Evolutionary conservation across 2,113 vertebrate genomes (phyloP).

Genomic region (Speoplatyrhinus poulsoni): DNA sequence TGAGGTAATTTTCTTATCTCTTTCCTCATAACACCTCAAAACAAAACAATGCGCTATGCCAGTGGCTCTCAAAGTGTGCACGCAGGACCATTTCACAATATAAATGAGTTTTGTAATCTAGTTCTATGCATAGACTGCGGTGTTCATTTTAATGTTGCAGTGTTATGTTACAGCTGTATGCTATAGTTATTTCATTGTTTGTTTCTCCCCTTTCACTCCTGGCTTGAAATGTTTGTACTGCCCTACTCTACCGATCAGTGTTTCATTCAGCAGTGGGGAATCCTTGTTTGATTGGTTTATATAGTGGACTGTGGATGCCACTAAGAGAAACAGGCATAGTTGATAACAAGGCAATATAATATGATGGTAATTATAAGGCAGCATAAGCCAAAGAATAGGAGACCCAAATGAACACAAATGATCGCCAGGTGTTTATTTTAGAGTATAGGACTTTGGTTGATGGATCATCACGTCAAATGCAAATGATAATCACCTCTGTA

Average conservation of each 20-base stretch:
- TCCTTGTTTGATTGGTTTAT: constrained; percentile 33
- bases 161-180: not conserved
- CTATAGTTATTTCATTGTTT: too few species aligned
- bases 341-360: constrained; percentile 8
- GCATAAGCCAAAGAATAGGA: constrained; percentile 46
- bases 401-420: constrained; percentile 72
- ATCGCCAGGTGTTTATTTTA: constrained; percentile 67
- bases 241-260: not conserved
- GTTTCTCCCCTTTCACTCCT: not conserved
- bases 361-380: not conserved
- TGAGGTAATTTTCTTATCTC: constrained; percentile 17
- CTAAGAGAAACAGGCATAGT: constrained; percentile 10
- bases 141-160: not conserved
- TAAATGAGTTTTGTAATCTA: too few species aligned
- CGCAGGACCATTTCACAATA: too few species aligned
- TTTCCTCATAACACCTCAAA: not conserved
- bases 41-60: not conserved
- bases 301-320: not conserved
- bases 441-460: constrained; percentile 34
- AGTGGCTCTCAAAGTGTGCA: too few species aligned
- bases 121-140: not conserved
- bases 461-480: constrained; percentile 61
- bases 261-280: not conserved
- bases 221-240: not conserved
- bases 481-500: constrained; percentile 66